These are phyloP conservation scores for Nesogale talazaci DNA, from an alignment of 2,113 vertebrate genomes.

Conservation along the genomic window DNA sequence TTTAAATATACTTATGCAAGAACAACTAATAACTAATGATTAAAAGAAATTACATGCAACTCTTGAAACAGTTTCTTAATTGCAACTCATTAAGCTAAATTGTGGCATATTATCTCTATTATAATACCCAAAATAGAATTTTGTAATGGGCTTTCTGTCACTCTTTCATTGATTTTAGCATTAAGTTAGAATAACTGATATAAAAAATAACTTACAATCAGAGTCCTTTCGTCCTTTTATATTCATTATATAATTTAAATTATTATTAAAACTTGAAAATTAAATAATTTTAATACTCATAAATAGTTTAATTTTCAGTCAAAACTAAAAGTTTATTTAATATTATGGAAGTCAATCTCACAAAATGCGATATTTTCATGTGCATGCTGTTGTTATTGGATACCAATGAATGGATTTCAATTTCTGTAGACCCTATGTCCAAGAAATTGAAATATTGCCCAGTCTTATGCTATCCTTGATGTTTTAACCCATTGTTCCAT, in stretches of 20 bases:
- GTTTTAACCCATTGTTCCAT: no score
- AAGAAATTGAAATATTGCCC: no score
- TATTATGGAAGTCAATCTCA: conserved; percentile 57
- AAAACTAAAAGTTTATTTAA: conserved; percentile 69
- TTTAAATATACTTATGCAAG: conserved; percentile 84
- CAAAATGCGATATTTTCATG: conserved; percentile 49
- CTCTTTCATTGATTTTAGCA: conserved; percentile 80
- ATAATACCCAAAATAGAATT: conserved; percentile 87
- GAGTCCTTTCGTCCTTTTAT: conserved; percentile 61
- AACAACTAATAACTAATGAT: conserved; percentile 88
- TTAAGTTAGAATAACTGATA: conserved; percentile 78
- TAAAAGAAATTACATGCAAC: conserved; percentile 86
- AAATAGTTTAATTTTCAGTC: conserved; percentile 50
- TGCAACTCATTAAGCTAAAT: conserved; percentile 88
- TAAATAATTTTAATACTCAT: conserved; percentile 43
- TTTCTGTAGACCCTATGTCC: no score
- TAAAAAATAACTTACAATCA: conserved; percentile 74
- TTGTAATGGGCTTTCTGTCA: conserved; percentile 85
- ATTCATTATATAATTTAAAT: conserved; percentile 70
- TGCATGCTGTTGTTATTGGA: not conserved
- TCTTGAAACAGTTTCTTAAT: conserved; percentile 86
- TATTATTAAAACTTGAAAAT: conserved; percentile 69
- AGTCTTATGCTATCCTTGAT: no score
- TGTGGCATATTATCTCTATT: conserved; percentile 86
- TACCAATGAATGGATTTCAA: no score